These are phyloP conservation scores for Gallinago stenura DNA, from an alignment of 2,797 vertebrate genomes.

Conservation along the genomic window DNA sequence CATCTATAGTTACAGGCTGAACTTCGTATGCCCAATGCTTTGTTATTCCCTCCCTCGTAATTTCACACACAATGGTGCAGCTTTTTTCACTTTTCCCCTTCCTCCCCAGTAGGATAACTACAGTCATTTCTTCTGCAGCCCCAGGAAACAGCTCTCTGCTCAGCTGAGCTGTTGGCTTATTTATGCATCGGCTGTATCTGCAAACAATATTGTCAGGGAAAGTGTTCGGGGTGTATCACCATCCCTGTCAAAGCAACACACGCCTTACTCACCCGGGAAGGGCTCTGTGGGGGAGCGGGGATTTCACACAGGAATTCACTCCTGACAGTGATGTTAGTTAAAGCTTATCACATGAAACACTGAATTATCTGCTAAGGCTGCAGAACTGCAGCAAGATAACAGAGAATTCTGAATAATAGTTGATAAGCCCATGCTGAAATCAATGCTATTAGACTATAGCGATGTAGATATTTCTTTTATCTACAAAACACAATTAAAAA, in stretches of 20 bases:
- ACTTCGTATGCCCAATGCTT: accelerated
- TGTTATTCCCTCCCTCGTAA: accelerated
- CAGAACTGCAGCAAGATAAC: not conserved
- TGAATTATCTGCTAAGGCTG: constrained; percentile 9
- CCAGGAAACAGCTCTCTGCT: not conserved
- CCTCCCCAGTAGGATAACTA: not conserved
- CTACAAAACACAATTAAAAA: not conserved
- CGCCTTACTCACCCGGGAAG: not conserved
- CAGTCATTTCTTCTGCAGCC: not conserved
- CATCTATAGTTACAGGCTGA: accelerated
- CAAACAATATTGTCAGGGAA: not conserved
- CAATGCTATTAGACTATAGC: not conserved
- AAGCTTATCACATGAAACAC: constrained; percentile 13
- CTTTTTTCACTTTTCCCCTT: not conserved
- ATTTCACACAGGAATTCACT: not conserved
- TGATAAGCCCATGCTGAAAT: not conserved
- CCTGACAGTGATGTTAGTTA: not conserved
- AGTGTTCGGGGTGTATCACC: not conserved
- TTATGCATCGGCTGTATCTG: not conserved
- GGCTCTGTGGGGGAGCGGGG: not conserved
- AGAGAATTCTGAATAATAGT: constrained; percentile 12
- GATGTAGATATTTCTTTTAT: not conserved
- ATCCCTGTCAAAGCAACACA: not conserved
- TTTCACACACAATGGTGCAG: accelerated
- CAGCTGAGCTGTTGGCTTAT: not conserved